Percentiles rank a stretch among this genome's conserved stretches.
These are phyloP conservation scores for Varroa destructor DNA, from an alignment of 1,140 invertebrate genomes.

Conservation along the genomic window DNA sequence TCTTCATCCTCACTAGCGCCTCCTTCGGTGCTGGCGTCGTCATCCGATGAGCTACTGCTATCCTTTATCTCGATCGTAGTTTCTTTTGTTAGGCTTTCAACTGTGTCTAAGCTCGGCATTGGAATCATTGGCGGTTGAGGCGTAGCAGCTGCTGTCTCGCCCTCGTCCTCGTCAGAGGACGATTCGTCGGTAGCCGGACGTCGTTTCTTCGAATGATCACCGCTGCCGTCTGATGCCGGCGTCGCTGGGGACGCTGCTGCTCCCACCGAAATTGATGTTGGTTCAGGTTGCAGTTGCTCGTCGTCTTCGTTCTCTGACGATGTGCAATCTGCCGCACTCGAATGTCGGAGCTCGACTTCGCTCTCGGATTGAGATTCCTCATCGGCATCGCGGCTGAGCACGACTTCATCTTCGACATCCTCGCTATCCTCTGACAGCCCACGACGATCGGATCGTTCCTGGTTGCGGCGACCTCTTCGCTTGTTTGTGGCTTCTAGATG, in stretches of 20 bases:
- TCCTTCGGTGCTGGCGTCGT: no score
- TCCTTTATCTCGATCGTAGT: no score
- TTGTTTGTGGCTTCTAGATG: slow-evolving; percentile 25
- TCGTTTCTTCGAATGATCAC: neutral
- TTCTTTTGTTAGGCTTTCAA: no score
- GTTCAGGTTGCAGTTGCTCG: no score
- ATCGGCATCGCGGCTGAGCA: slow-evolving; percentile 7
- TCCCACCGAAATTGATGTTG: no score
- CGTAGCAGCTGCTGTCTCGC: neutral
- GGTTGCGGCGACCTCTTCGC: slow-evolving; percentile 2
- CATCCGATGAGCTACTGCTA: no score
- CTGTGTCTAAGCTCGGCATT: neutral
- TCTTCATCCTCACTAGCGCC: no score
- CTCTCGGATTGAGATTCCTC: slow-evolving; percentile 15
- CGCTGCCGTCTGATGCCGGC: no score
- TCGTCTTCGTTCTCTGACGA: slow-evolving; percentile 11
- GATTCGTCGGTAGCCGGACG: slow-evolving; percentile 20
- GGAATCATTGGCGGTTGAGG: neutral
- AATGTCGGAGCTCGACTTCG: slow-evolving; percentile 13
- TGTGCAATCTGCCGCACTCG: slow-evolving; percentile 21
- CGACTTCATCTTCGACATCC: slow-evolving; percentile 16
- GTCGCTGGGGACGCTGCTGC: no score
- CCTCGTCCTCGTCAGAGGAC: slow-evolving; percentile 12
- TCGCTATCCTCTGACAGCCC: slow-evolving; percentile 19
- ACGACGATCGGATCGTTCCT: slow-evolving; percentile 1